Conservation (phyloP, 2,797 vertebrate species). For the Bryconaethiops microstoma region DNA sequence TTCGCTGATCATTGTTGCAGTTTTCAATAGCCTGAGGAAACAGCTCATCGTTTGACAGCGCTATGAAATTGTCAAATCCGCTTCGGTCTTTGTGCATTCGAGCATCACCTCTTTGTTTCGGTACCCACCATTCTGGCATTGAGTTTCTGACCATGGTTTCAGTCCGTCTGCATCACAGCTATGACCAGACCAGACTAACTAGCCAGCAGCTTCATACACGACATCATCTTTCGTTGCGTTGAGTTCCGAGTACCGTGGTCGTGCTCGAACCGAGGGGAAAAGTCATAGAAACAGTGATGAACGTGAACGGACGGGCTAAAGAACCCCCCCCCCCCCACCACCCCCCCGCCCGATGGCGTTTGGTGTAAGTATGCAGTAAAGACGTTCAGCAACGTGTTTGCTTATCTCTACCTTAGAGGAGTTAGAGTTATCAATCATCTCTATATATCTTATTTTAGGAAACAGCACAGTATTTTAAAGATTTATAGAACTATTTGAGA, state of each 20-base stretch:
- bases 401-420: conserved; percentile 64
- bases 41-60: background rate
- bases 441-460: conserved; percentile 69
- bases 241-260: conserved; percentile 45
- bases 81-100: background rate
- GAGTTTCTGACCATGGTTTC: background rate
- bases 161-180: background rate
- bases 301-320: conserved; percentile 38
- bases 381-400: conserved; percentile 59
- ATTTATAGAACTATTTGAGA: conserved; percentile 69
- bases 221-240: conserved; percentile 27
- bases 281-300: conserved; percentile 17
- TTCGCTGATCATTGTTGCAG: background rate
- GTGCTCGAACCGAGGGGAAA: conserved; percentile 48
- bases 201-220: conserved; percentile 20
- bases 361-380: conserved; percentile 55
- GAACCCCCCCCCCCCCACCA: background rate
- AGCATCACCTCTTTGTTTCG: background rate
- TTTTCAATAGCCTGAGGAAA: conserved; percentile 1
- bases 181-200: background rate
- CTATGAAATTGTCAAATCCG: background rate
- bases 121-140: background rate
- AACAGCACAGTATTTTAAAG: conserved; percentile 73
- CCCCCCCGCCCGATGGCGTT: background rate
- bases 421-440: conserved; percentile 64